Base-by-base conservation (phyloP, 2,797 vertebrate species). In the Sternotherus odoratus region DNA sequence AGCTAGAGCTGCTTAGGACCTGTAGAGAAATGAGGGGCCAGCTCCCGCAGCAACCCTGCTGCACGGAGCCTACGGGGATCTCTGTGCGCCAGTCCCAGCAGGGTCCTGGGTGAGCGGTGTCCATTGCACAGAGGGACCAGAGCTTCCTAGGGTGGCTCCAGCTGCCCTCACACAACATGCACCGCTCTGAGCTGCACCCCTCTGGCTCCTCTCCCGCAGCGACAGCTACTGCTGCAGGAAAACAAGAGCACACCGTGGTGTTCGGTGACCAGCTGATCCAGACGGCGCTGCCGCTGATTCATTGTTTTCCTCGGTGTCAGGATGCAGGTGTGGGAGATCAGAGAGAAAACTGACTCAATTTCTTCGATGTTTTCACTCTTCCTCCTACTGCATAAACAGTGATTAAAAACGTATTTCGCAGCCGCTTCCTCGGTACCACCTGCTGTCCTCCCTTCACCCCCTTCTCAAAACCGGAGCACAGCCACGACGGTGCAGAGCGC, bases 361-460 rank as follows among this genome's bases (percentile, higher is more conserved):
- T 2, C 88, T 83, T 75, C 92, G 79, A 33, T 6, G 6, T 49
- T 51, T 91, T 87, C 86, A 85, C 6, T 1, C 39, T 46, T 43
- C 69, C n/a, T 91, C 69, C 86, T 56, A 9, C 69, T 81, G 84
- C 28, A 2, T 28, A 75, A 87, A n/a, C n/a, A 79, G 81, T 83
- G 43, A 86, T 82, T 80, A 79, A 80, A 79, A 12, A 75, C 26
- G 74, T 51, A 75, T 83, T 93, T 78, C 69, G 78, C 81, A 39
- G 53, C 54, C 86, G n/a, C 39, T 66, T 80, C 66, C 81, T 12
- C n/a, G 66, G 60, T 57, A 66, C 1, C 2, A 36, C 66, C 83
- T 78, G 75, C 46, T n/a, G 56, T 56, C 50, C 50, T 48, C 86
- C 43, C 19, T 24, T 21, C 16, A 6, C 60, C 69, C 54, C 56